Conservation (phyloP, 30 jellyfish, hydroid and myxozoan genomes). For the Nemopilema nomurai region DNA sequence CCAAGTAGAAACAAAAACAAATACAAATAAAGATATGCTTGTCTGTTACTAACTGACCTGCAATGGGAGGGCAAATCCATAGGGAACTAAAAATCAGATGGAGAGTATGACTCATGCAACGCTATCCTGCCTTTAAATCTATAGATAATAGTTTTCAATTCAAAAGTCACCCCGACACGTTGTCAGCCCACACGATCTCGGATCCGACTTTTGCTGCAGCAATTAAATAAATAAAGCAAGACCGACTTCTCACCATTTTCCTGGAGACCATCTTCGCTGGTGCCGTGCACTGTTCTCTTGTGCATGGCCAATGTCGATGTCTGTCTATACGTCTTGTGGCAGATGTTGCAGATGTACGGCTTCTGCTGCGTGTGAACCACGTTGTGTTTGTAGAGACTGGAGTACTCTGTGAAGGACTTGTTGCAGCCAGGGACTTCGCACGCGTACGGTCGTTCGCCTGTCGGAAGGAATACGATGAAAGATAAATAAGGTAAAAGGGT, state of each 20-base stretch:
- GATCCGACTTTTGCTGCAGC: too few species aligned
- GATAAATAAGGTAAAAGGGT: neutral
- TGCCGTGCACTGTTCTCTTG: constrained; percentile 92
- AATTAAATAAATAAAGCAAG: too few species aligned
- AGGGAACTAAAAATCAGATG: too few species aligned
- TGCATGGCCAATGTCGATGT: constrained; percentile 99
- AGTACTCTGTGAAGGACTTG: constrained; percentile 92
- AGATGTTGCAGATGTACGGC: constrained; percentile 88
- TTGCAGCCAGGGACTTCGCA: constrained; percentile 98
- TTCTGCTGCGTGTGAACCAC: constrained; percentile 97
- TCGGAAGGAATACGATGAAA: neutral
- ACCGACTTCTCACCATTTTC: constrained; percentile 70
- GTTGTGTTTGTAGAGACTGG: constrained; percentile 96
- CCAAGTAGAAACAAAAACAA: too few species aligned
- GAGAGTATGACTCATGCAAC: too few species aligned
- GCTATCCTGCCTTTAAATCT: too few species aligned
- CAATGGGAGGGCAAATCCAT: too few species aligned
- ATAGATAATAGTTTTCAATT: too few species aligned
- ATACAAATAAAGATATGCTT: too few species aligned
- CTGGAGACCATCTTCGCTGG: constrained; percentile 41
- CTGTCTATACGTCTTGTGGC: constrained; percentile 92
- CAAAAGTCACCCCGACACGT: too few species aligned
- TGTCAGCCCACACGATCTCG: too few species aligned
- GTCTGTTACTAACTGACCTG: too few species aligned
- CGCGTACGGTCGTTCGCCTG: constrained; percentile 96